Conservation (phyloP, 1,140 invertebrate genomes). For the Drosophila repletoides region DNA sequence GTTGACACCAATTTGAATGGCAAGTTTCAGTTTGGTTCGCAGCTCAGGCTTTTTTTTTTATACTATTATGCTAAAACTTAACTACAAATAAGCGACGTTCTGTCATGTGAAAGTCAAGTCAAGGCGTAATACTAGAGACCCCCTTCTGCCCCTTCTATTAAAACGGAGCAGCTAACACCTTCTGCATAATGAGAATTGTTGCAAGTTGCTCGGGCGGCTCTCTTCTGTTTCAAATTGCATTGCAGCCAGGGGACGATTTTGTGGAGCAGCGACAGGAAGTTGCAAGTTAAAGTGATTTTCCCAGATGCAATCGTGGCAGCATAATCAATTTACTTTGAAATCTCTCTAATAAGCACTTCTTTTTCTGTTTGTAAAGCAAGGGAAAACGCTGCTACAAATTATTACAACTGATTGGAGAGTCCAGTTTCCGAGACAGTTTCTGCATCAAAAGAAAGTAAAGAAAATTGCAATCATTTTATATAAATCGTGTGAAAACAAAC, state of each 20-base stretch:
- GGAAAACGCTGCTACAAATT: not conserved
- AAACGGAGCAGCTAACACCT: not conserved
- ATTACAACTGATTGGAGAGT: not conserved
- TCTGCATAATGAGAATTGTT: not conserved
- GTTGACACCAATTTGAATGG: conserved; percentile 77
- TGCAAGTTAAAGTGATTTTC: conserved; percentile 7
- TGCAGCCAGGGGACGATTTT: not conserved
- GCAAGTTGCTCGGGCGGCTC: not conserved
- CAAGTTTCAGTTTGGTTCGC: conserved; percentile 45
- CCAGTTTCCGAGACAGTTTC: too few species aligned
- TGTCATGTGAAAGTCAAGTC: conserved; percentile 61
- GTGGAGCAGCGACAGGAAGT: conserved; percentile 4
- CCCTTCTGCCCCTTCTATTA: not conserved
- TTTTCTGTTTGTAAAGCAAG: not conserved
- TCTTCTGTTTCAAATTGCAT: conserved; percentile 1
- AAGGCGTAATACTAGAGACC: conserved; percentile 23
- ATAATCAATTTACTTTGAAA: conserved; percentile 29
- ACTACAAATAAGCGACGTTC: conserved; percentile 55
- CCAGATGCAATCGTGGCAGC: conserved; percentile 18
- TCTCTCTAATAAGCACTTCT: conserved; percentile 19
- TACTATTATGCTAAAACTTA: conserved; percentile 38
- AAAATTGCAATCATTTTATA: not conserved
- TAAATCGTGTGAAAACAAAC: too few species aligned
- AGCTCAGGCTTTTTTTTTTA: conserved; percentile 47
- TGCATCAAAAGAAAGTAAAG: not conserved